These are phyloP conservation scores for Pyrochroa serraticornis DNA, from an alignment of 2,888 invertebrate species.

Conservation along the genomic window DNA sequence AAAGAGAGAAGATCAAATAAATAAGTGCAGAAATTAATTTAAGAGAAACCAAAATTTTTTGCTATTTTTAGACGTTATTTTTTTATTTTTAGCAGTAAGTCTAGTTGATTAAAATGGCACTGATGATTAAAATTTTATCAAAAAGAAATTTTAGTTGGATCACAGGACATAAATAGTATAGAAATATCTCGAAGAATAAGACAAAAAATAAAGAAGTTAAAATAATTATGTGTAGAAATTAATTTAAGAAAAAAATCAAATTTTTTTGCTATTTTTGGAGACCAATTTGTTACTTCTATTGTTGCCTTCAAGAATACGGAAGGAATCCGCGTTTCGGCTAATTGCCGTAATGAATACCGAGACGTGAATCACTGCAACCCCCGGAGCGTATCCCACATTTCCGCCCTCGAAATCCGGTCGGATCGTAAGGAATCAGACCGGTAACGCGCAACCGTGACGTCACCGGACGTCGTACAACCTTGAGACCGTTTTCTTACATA, in stretches of 20 bases:
- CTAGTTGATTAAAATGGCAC: no score
- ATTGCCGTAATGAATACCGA: background rate
- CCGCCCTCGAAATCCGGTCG: conserved; percentile 5
- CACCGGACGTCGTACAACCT: conserved; percentile 55
- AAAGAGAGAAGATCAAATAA: no score
- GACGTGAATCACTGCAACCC: conserved; percentile 7
- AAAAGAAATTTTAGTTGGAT: no score
- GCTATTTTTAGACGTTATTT: no score
- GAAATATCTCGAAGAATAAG: background rate
- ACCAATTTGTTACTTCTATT: no score
- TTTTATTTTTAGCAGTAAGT: no score
- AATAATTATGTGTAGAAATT: no score
- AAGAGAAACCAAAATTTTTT: no score
- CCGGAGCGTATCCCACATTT: conserved; percentile 20
- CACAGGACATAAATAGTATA: no score
- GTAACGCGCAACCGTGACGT: conserved; percentile 47
- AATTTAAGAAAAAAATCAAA: no score
- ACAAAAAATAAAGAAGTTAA: background rate
- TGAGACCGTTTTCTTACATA: conserved; percentile 56
- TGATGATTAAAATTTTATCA: no score
- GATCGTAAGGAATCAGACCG: conserved; percentile 31
- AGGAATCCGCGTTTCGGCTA: background rate
- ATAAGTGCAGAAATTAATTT: no score
- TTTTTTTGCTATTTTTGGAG: conserved; percentile 6
- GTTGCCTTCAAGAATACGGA: conserved; percentile 6